A percentile compares a stretch with the other conserved stretches of the same genome.
phyloP scores from a whole-genome alignment of 2,888 invertebrate species.

The Synergus umbraculus region DNA sequence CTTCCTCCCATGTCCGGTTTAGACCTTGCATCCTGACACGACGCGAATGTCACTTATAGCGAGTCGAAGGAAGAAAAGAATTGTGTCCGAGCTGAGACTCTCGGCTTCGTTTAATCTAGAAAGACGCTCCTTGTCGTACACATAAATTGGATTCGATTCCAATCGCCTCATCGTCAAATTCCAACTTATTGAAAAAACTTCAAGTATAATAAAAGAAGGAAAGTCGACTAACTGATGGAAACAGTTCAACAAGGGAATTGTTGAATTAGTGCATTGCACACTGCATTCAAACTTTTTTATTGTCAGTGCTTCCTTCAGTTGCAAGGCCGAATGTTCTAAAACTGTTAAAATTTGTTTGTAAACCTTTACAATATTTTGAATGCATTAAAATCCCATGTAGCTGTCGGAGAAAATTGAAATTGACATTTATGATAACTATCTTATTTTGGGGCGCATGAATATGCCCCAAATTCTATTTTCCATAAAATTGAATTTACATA shows the following conservation, averaged over 20 bases:
- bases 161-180: slow-evolving; percentile 37
- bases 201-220: slow-evolving; percentile 15
- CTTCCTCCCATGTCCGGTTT: slow-evolving; percentile 62
- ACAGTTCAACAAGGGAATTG: background rate
- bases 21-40: slow-evolving; percentile 59
- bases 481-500: too few relatives aligned
- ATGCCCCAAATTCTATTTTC: too few relatives aligned
- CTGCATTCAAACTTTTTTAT: too few relatives aligned
- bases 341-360: too few relatives aligned
- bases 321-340: too few relatives aligned
- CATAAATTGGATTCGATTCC: slow-evolving; percentile 39
- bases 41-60: slow-evolving; percentile 55
- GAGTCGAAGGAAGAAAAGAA: slow-evolving; percentile 55
- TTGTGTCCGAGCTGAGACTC: slow-evolving; percentile 56
- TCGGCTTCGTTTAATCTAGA: slow-evolving; percentile 52
- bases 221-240: background rate
- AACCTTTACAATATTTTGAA: too few relatives aligned
- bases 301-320: too few relatives aligned
- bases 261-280: too few relatives aligned
- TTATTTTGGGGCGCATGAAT: too few relatives aligned
- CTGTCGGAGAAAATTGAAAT: too few relatives aligned
- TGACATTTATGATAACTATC: too few relatives aligned
- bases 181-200: slow-evolving; percentile 31
- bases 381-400: too few relatives aligned
- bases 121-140: slow-evolving; percentile 33